A percentile compares a stretch with the other conserved stretches of the same genome.
Conservation (phyloP, 2,888 invertebrate species). For the Nymphalis urticae region DNA sequence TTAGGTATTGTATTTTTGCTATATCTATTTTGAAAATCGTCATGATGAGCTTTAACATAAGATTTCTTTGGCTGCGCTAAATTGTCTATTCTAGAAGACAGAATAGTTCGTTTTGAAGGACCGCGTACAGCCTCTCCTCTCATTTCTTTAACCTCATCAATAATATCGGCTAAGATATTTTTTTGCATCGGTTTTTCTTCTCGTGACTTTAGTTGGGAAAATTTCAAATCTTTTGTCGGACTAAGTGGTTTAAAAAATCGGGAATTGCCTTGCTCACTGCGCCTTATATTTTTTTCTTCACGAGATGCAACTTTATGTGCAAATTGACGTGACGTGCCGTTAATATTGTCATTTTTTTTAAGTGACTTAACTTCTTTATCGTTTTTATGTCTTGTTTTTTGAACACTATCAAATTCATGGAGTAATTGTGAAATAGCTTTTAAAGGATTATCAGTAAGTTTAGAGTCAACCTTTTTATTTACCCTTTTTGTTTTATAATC, state of each 20-base stretch:
- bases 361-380: conserved; percentile 46
- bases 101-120: conserved; percentile 50
- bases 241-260: conserved; percentile 24
- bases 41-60: conserved; percentile 63
- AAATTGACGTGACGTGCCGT: conserved; percentile 43
- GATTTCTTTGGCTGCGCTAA: conserved; percentile 69
- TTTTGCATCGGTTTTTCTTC: conserved; percentile 48
- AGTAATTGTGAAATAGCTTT: conserved; percentile 71
- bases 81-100: conserved; percentile 57
- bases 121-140: conserved; percentile 75
- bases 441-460: conserved; percentile 59
- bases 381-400: conserved; percentile 55
- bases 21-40: conserved; percentile 58
- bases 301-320: conserved; percentile 49
- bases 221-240: conserved; percentile 30
- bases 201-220: conserved; percentile 17
- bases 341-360: conserved; percentile 50
- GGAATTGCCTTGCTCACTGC: conserved; percentile 40
- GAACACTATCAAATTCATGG: conserved; percentile 65
- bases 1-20: conserved; percentile 54
- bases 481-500: conserved; percentile 50
- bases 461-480: conserved; percentile 43
- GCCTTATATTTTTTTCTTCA: conserved; percentile 49
- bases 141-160: conserved; percentile 71
- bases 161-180: conserved; percentile 61